phyloP scores from a whole-genome alignment of 2,888 invertebrate species.

The Leptopterna dolabrata region DNA sequence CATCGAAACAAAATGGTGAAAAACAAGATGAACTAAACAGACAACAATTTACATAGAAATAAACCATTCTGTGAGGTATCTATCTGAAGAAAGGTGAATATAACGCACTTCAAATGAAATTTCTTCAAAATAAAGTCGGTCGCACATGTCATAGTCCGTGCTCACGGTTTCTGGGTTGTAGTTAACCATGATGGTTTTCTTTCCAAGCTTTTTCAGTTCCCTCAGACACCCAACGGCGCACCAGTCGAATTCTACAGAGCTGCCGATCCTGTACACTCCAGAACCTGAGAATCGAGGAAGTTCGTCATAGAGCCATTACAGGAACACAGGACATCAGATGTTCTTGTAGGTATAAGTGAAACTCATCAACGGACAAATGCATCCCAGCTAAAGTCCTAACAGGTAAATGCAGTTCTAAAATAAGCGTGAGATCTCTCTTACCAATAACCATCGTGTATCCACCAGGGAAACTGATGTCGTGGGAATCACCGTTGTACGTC shows the following conservation, averaged over 20 bases:
- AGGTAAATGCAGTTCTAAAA: neutral
- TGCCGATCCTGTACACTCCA: slow-evolving; percentile 97
- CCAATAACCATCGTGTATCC: slow-evolving; percentile 90
- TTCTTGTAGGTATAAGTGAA: neutral
- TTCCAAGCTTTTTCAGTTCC: slow-evolving; percentile 87
- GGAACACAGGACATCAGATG: no score
- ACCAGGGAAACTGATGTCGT: slow-evolving; percentile 86
- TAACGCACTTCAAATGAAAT: slow-evolving; percentile 90
- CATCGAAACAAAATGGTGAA: no score
- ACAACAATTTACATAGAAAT: neutral
- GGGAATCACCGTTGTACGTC: slow-evolving; percentile 89
- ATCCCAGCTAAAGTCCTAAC: neutral
- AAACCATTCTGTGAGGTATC: no score
- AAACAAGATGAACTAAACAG: neutral
- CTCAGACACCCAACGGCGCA: slow-evolving; percentile 97
- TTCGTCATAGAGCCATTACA: slow-evolving; percentile 4
- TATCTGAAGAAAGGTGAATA: no score
- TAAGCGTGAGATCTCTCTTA: slow-evolving; percentile 60
- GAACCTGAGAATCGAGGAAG: slow-evolving; percentile 71
- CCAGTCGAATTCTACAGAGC: slow-evolving; percentile 99
- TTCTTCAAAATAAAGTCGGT: slow-evolving; percentile 98
- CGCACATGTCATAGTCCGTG: slow-evolving; percentile 99
- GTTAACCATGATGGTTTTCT: slow-evolving; percentile 97
- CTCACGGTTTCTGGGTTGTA: slow-evolving; percentile 99
- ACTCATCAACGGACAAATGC: neutral